Evolutionary conservation across 64 coral and sea anemone species (phyloP).

Genomic region (Pachyseris speciosa): DNA sequence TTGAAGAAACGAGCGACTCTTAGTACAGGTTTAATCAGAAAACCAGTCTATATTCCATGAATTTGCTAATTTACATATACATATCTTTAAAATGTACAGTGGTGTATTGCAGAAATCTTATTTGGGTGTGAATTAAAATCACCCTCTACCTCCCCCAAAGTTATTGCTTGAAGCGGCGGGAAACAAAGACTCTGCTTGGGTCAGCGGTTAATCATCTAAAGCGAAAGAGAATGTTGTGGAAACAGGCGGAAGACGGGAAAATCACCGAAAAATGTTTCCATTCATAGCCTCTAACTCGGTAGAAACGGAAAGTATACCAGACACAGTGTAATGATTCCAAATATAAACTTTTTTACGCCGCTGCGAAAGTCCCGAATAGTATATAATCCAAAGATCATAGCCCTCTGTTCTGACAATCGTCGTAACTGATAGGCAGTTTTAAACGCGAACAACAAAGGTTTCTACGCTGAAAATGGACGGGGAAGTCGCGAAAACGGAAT

Average conservation of each 20-base stretch:
- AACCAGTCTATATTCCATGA: too few relatives aligned
- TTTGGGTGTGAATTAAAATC: too few relatives aligned
- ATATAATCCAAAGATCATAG: neutral
- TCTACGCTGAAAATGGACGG: neutral
- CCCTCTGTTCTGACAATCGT: too few relatives aligned
- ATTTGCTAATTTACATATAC: too few relatives aligned
- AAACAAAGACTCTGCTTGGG: too few relatives aligned
- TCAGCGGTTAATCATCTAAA: neutral
- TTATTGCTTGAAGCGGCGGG: neutral
- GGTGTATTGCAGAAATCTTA: too few relatives aligned
- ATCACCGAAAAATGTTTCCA: neutral
- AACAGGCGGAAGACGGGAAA: conserved; percentile 19
- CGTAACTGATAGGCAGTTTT: too few relatives aligned
- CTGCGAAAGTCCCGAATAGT: neutral
- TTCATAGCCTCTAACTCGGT: neutral
- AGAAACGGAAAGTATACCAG: neutral
- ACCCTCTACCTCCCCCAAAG: neutral
- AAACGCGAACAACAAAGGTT: too few relatives aligned
- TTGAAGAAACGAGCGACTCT: too few relatives aligned
- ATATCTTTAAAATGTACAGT: too few relatives aligned
- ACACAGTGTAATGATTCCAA: neutral
- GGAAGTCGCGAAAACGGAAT: neutral
- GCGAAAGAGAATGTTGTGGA: conserved; percentile 22
- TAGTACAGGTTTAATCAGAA: too few relatives aligned
- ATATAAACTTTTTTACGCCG: neutral